Conservation (phyloP, 2,888 invertebrate genomes). For the Helicoverpa assulta region DNA sequence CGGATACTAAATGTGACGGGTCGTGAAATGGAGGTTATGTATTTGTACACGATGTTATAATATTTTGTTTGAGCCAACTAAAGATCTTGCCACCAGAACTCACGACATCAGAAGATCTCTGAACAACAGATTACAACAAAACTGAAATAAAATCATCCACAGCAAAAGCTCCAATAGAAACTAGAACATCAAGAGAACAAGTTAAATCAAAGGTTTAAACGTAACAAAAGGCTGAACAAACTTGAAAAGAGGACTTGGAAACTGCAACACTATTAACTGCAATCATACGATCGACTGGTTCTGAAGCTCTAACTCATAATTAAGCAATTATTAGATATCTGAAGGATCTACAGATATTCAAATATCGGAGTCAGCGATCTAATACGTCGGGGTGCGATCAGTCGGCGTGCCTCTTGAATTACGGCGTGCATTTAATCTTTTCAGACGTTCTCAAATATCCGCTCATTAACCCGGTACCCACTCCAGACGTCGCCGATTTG, state of each 20-base stretch:
- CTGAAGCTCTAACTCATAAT: conserved; percentile 49
- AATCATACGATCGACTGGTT: conserved; percentile 33
- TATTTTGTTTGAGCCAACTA: neutral
- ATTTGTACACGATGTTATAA: too few relatives aligned
- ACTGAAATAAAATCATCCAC: neutral
- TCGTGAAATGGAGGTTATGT: too few relatives aligned
- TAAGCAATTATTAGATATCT: conserved; percentile 55
- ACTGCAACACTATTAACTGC: conserved; percentile 21
- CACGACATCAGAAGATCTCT: neutral
- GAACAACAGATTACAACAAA: neutral
- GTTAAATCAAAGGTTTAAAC: conserved; percentile 8
- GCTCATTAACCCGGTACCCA: conserved; percentile 88
- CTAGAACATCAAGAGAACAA: conserved; percentile 2
- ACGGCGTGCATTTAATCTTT: conserved; percentile 86
- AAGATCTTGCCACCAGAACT: neutral
- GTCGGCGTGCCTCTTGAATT: conserved; percentile 79
- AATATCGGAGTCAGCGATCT: conserved; percentile 71
- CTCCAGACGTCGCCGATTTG: conserved; percentile 86
- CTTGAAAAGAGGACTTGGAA: conserved; percentile 8
- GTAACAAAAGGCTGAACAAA: conserved; percentile 5
- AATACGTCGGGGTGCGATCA: conserved; percentile 69
- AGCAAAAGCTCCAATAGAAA: neutral
- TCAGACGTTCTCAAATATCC: conserved; percentile 85
- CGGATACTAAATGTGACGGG: too few relatives aligned
- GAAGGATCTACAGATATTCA: conserved; percentile 59